phyloP scores from a whole-genome alignment of 1,140 invertebrate species.

The Trinorchestia longiramus region DNA sequence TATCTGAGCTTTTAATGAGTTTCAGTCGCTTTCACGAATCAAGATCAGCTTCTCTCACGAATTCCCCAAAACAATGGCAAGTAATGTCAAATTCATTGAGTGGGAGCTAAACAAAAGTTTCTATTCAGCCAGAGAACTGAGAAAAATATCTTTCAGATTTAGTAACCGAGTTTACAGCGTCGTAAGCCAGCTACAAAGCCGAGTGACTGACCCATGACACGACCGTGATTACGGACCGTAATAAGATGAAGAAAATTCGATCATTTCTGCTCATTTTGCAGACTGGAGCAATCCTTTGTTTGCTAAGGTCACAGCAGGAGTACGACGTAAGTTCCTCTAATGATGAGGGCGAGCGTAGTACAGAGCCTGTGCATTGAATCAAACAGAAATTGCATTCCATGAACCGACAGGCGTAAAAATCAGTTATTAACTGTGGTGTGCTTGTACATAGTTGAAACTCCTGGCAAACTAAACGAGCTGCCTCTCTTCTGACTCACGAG shows the following conservation, averaged over 20 bases:
- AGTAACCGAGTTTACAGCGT: neutral
- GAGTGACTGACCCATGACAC: neutral
- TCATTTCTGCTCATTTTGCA: slow-evolving; percentile 1
- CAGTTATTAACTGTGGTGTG: neutral
- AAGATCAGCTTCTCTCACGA: neutral
- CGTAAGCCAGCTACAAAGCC: neutral
- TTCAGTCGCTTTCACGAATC: neutral
- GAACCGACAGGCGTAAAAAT: neutral
- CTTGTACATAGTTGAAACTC: neutral
- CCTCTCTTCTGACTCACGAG: neutral
- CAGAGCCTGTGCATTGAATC: neutral
- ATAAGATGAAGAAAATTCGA: neutral
- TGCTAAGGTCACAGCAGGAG: neutral
- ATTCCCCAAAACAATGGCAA: neutral
- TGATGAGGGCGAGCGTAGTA: neutral
- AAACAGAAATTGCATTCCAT: neutral
- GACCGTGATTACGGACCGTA: neutral
- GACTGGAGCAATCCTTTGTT: neutral
- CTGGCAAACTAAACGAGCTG: neutral
- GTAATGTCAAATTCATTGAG: neutral
- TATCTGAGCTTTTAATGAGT: neutral
- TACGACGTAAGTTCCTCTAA: neutral
- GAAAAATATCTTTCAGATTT: neutral
- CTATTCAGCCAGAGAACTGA: neutral
- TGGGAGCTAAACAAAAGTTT: neutral